Evolutionary conservation across 2,888 invertebrate genomes (phyloP).

Genomic region (Andrena chrysosceles): DNA sequence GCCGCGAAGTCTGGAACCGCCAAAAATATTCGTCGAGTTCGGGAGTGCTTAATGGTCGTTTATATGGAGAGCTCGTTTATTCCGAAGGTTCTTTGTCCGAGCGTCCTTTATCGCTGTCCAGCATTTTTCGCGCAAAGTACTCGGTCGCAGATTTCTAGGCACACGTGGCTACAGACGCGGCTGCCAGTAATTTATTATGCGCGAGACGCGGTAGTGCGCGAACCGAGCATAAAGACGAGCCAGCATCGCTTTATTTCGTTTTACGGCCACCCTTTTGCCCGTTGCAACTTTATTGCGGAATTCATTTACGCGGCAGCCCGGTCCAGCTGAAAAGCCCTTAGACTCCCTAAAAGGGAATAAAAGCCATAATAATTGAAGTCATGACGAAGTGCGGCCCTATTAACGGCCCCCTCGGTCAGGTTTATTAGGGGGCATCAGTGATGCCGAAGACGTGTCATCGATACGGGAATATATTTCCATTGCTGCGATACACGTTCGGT

Average conservation of each 20-base stretch:
- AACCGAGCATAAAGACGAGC: conserved; percentile 57
- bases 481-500: neutral
- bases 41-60: too few relatives aligned
- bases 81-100: conserved; percentile 6
- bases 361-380: conserved; percentile 49
- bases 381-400: conserved; percentile 15
- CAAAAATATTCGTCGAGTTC: too few relatives aligned
- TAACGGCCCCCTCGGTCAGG: conserved; percentile 6
- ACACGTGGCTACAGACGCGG: conserved; percentile 17
- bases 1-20: too few relatives aligned
- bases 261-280: conserved; percentile 47
- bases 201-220: conserved; percentile 42
- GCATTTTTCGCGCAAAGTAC: conserved; percentile 39
- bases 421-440: conserved; percentile 20
- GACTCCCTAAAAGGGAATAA: conserved; percentile 34
- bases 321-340: conserved; percentile 5
- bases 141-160: conserved; percentile 28
- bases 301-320: conserved; percentile 51
- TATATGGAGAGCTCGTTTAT: conserved; percentile 8
- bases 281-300: conserved; percentile 62
- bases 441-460: neutral
- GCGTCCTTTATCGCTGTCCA: conserved; percentile 7
- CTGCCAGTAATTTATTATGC: conserved; percentile 60
- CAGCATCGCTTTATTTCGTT: conserved; percentile 59
- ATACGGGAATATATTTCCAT: neutral